Conservation (phyloP, 2,797 vertebrate species). For the Periparus ater region DNA sequence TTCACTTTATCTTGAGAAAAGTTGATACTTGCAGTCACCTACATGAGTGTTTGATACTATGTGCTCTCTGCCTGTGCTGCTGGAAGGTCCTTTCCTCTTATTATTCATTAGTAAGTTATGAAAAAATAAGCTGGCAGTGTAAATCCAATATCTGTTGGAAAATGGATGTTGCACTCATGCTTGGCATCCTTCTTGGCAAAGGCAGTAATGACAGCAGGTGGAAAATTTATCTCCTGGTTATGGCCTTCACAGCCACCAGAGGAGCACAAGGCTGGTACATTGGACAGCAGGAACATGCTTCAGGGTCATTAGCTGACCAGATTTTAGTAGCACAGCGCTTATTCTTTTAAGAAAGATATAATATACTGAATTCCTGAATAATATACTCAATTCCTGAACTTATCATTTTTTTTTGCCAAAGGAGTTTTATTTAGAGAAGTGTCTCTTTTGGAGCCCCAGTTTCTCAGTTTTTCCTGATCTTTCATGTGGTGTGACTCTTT, state of each 20-base stretch:
- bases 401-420: not conserved
- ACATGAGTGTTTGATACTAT: not conserved
- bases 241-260: not conserved
- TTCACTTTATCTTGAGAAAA: not conserved
- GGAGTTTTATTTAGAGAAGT: not conserved
- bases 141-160: not conserved
- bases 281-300: not conserved
- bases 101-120: not conserved
- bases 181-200: not conserved
- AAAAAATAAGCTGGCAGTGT: not conserved
- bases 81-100: not conserved
- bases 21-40: fast-evolving
- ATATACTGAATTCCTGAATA: too few species aligned
- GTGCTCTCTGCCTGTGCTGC: not conserved
- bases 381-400: not conserved
- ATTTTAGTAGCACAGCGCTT: not conserved
- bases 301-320: not conserved
- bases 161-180: not conserved
- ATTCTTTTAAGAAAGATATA: not conserved
- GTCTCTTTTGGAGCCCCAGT: not conserved
- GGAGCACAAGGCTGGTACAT: not conserved
- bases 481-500: not conserved
- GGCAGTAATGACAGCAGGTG: not conserved
- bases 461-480: not conserved
- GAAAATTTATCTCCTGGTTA: not conserved